These are phyloP conservation scores for Liasis olivaceus DNA, from an alignment of 2,797 vertebrate genomes.

Conservation along the genomic window DNA sequence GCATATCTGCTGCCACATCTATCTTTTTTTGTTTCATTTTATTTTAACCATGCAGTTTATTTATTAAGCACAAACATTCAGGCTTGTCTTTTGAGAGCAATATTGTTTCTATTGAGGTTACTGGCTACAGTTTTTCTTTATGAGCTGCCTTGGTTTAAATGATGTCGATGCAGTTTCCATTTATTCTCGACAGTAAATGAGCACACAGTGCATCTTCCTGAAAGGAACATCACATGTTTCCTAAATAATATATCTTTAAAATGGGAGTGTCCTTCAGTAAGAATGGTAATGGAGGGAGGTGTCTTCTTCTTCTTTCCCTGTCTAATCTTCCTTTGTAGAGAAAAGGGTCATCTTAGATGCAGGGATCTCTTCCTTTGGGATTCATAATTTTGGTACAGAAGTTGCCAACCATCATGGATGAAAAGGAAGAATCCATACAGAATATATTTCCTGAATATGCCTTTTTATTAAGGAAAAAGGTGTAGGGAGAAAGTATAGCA, in stretches of 20 bases:
- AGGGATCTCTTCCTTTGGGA: not conserved
- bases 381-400: not conserved
- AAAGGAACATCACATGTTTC: not conserved
- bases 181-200: conserved; percentile 26
- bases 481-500: conserved; percentile 5
- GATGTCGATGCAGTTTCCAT: conserved; percentile 31
- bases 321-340: not conserved
- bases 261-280: too few relatives aligned
- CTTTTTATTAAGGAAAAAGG: conserved; percentile 31
- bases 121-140: not conserved
- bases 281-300: too few relatives aligned
- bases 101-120: not conserved
- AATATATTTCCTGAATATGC: not conserved
- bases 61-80: not conserved
- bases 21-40: not conserved
- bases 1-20: not conserved
- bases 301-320: not conserved
- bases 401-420: conserved; percentile 17
- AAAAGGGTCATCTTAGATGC: not conserved
- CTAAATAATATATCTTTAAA: not conserved
- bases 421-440: conserved; percentile 34
- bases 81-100: not conserved
- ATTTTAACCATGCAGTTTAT: not conserved
- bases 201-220: not conserved
- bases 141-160: conserved; percentile 38